Evolutionary conservation across 1,140 invertebrate genomes (phyloP), one percentile per base, ranked within the genome.

Genomic region (Drosophila bipectinata): DNA sequence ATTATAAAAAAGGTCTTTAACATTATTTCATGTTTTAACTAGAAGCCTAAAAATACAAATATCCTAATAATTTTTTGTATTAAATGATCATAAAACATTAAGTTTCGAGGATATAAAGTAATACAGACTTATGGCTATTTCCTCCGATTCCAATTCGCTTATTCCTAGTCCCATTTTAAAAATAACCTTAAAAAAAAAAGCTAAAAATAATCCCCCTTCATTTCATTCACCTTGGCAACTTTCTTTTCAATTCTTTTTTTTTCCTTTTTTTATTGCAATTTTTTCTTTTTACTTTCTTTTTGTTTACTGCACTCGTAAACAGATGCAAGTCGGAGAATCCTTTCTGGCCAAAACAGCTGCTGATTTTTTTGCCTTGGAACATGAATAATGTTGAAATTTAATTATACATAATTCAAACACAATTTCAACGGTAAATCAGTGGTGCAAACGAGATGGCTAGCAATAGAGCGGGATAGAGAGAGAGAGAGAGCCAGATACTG

Each of bases 381-480:
- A 72, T 87, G 82, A 87, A 82, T 87, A 82, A 85, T 82, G 66
- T 78, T 82, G 74, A 85, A 87, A 81, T 81, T 87, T 78, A 85
- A 85, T 87, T 87, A 81, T 81, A 87, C 82, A 87, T 87, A 78
- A 85, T 85, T 85, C 74, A 87, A 78, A 75, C 64, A 78, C 68
- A 85, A 81, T 85, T 77, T 59, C 61, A 58, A 78, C 78, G 71
- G 59, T 87, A 72, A 85, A 78, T 81, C 82, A 75, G 78, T 75
- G 28, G 61, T 32, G 63, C 18, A 18, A 37, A 14, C 4, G 21
- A 24, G 41, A 47, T 4, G 6, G 37, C 32, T 2, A 10, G 3
- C 8, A 8, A 18, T 8, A 9, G 47, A 37, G 5, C 3, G 49
- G 18, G 24, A 28, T 0, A 21, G 44, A 15, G 1, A 10, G 9